These are phyloP conservation scores for Mormoops blainvillei DNA, from an alignment of 2,113 vertebrate genomes.

Conservation along the genomic window DNA sequence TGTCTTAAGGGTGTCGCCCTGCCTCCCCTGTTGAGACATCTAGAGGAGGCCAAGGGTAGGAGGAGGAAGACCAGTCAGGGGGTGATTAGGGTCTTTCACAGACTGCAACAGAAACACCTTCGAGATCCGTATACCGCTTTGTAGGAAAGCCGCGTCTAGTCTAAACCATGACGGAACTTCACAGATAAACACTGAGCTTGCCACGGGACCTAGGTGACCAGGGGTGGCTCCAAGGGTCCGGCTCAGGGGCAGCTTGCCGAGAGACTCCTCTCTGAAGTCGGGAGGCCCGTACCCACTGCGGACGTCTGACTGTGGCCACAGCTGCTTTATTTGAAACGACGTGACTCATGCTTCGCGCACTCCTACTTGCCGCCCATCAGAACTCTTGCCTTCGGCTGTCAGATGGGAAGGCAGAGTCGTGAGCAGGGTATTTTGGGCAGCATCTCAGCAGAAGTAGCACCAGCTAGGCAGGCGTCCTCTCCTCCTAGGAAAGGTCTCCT, in stretches of 20 bases:
- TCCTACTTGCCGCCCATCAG: background rate
- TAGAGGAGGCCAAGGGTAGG: background rate
- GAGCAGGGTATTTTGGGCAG: background rate
- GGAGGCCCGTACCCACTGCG: background rate
- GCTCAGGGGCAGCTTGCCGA: background rate
- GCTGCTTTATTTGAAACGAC: background rate
- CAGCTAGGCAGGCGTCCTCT: background rate
- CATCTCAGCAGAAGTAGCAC: background rate
- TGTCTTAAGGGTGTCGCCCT: accelerated
- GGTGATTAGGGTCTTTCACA: background rate
- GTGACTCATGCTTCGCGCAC: background rate
- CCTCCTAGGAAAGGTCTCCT: background rate
- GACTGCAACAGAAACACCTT: background rate
- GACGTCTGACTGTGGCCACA: background rate
- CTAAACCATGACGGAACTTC: too few relatives aligned
- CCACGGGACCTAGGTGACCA: accelerated
- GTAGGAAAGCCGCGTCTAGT: background rate
- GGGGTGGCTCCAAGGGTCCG: background rate
- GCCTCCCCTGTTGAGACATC: background rate
- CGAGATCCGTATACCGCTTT: accelerated
- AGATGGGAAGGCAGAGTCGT: background rate
- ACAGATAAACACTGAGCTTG: background rate
- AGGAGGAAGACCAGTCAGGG: background rate
- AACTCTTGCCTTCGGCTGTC: background rate
- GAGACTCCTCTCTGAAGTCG: background rate